Conservation (phyloP, 2,888 invertebrate genomes). For the Pogonocherus hispidulus region DNA sequence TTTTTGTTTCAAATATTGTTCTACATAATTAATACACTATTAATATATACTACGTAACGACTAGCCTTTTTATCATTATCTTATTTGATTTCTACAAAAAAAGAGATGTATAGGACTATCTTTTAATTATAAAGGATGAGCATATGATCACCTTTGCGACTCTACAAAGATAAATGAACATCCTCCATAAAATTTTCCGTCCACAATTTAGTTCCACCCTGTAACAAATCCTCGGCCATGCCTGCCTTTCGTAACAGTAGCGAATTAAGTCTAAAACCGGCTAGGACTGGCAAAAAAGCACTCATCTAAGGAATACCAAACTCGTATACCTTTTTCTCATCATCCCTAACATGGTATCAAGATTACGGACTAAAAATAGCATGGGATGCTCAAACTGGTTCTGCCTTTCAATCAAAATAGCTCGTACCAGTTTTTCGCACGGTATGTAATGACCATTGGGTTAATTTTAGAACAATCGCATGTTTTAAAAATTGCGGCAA, state of each 20-base stretch:
- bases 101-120: no score
- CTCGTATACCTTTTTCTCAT: slow-evolving; percentile 18
- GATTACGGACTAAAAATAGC: slow-evolving; percentile 21
- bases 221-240: background rate
- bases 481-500: background rate
- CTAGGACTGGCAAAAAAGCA: slow-evolving; percentile 8
- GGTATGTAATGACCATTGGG: background rate
- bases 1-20: no score
- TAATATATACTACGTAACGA: no score
- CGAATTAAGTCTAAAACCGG: slow-evolving; percentile 18
- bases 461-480: slow-evolving; percentile 2
- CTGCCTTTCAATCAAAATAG: slow-evolving; percentile 14
- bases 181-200: no score
- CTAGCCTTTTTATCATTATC: no score
- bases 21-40: no score
- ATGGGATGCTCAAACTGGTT: slow-evolving; percentile 22
- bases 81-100: no score
- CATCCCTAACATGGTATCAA: slow-evolving; percentile 20
- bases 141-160: no score
- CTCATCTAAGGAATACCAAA: slow-evolving; percentile 21
- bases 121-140: no score
- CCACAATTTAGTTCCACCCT: slow-evolving; percentile 2
- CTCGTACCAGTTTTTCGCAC: slow-evolving; percentile 6
- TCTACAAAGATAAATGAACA: no score
- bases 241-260: background rate